Evolutionary conservation across 2,797 vertebrate genomes (phyloP), one percentile per base, ranked within the genome.

Genomic region (Esox lucius): DNA sequence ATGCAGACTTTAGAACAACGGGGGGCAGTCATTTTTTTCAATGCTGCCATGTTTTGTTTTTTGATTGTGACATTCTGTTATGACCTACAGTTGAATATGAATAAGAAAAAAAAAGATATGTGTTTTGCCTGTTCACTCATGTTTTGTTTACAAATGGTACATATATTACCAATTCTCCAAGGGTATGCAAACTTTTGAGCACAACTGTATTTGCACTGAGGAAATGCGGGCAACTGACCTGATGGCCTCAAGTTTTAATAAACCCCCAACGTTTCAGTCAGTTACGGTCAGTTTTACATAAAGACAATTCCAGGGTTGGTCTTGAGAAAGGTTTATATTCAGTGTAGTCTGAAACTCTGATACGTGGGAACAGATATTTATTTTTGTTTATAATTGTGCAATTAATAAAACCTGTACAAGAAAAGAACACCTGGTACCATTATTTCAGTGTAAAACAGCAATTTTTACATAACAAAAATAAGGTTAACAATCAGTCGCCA

Each of bases 331-430:
- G 51, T 78, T 4, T 59, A 66, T 78, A 33, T 19, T 78, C 82
- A 88, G 70, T 73, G 70, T 85, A 79, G 73, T 75, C 59, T 15
- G 28, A 74, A 35, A 72, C 74, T 75, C 82, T 71, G 74, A 79
- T 78, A 59, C 28, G 46, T 24, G 33, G 56, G 46, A 73, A 62
- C 75, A 72, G 74, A 49, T 80, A 78, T 85, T 81, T 31, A 31
- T 31, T 31, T 31, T 9, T 42, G 39, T 1, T 9, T 9, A 39
- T 42, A 42, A 42, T 81, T n/a, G 72, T 76, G 39, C 2, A 42
- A 69, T 75, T 80, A 72, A 78, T 78, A 79, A 87, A 85, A 81
- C 53, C 33, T 53, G 53, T 9, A 24, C 33, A 64, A 81, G 70
- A 64, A 53, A 76, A 62, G 33, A 26, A 39, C 62, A 64, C 42